Evolutionary conservation across 2,113 vertebrate species (phyloP), one percentile per base, ranked within the genome.

Genomic region (Cyprinodon brontotheroides): DNA sequence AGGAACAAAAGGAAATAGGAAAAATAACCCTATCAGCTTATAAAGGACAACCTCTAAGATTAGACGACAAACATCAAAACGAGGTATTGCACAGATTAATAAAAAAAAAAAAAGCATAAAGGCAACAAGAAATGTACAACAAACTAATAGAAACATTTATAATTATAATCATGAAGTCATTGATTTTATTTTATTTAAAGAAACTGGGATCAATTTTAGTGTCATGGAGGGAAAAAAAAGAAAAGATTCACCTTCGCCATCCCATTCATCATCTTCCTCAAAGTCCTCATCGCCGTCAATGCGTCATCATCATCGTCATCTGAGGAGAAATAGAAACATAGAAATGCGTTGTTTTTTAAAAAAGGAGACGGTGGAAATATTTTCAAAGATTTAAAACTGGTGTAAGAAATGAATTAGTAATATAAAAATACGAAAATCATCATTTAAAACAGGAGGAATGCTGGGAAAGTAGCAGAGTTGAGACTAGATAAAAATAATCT

Each of bases 51-150:
- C 84, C 90, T 57, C 50, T 78, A 95, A 90, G 85, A 94, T 86
- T 94, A 94, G 72, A 93, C 90, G 95, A 96, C 93, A 95, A 95
- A 96, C 93, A 92, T 94, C 95, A 95, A 96, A 96, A 97, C 96
- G 97, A 99, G 96, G 96, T 98, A 98, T 98, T 98, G 97, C 97
- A 99, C 96, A 97, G 96, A 97, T 96, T 95, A 96, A 96, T 96
- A 86, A 88, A 72, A 94, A 87, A n/a, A n/a, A n/a, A n/a, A 87
- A 94, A 88, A 94, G 94, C 95, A 95, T 86, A 79, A 97, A 97
- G 95, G 96, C 96, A 97, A 98, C 12, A 96, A 97, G 96, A 97
- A 96, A 96, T 95, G 96, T 97, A 98, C 96, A 98, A 95, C 94
- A 96, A 97, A 95, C 93, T 94, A 94, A 95, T 94, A 96, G 94